Evolutionary conservation across 1,140 invertebrate species (phyloP).

Genomic region (Ceratina australensis): DNA sequence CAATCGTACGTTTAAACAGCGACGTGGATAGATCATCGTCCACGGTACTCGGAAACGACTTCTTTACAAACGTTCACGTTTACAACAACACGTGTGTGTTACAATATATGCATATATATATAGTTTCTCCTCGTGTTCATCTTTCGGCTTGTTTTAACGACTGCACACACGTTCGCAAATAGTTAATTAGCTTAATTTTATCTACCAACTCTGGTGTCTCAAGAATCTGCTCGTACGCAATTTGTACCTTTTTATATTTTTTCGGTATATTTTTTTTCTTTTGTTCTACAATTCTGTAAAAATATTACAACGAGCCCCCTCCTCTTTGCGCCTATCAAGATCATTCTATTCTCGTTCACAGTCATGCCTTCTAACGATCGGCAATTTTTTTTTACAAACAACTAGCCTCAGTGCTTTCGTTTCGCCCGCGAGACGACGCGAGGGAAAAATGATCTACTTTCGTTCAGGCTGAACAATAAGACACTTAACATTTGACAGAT

Average conservation of each 20-base stretch:
- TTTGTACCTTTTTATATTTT: conserved; percentile 17
- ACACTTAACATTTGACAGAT: conserved; percentile 77
- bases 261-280: not conserved
- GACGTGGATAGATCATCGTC: conserved; percentile 32
- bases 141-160: conserved; percentile 20
- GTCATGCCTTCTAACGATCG: not conserved
- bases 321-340: not conserved
- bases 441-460: conserved; percentile 61
- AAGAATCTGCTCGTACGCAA: conserved; percentile 1
- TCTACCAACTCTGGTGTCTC: not conserved
- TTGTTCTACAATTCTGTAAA: conserved; percentile 21
- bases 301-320: conserved; percentile 38
- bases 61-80: conserved; percentile 40
- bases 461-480: conserved; percentile 78
- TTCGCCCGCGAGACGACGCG: not conserved
- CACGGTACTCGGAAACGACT: conserved; percentile 5
- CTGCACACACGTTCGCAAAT: conserved; percentile 40
- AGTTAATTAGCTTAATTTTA: conserved; percentile 17
- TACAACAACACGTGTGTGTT: conserved; percentile 19
- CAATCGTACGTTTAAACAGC: too few species aligned
- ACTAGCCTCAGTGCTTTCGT: not conserved
- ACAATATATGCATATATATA: not conserved
- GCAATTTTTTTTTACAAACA: not conserved
- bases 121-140: not conserved
- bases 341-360: not conserved